Base-by-base conservation (phyloP, 2,888 invertebrate genomes). In the Teleiodes luculella region DNA sequence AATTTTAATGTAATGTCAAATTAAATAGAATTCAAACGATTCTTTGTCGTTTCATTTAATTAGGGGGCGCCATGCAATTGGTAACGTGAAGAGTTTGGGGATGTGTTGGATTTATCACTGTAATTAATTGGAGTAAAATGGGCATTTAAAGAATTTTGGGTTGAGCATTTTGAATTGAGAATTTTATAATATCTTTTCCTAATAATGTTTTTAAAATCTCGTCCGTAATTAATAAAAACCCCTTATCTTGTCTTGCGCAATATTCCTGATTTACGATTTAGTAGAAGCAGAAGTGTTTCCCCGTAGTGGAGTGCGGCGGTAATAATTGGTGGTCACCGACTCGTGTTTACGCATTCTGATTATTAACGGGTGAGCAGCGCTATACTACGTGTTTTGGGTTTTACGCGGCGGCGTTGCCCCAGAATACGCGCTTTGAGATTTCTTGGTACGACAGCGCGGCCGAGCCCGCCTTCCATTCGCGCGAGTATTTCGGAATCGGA, bases 401-500 rank as follows among this genome's bases (percentile, higher is more conserved):
- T 80, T 75, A 85, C 83, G 71, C 80, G 76, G 71, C 80, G 76
- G 76, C 83, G 78, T 76, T 80, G 83, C 80, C 84, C 83, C 86
- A 82, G 84, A 86, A 86, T 86, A 83, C 82, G 74, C 78, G 69
- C 69, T 78, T 67, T 66, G 76, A 79, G 77, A 83, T 78, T 86
- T 87, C 86, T 81, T 76, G 76, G 87, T 87, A 87, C 74, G 51
- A 51, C 39, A 41, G 16, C 41, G 31, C 11, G 7, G 41, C 11
- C 13, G 20, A 14, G 16, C 47, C 24, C 24, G 10, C 18, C 31
- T 31, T 16, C 39, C 31, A 39, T 18, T 41, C 31, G 14, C 3
- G 37, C 30, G 36, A 71, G 83, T 86, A 82, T 86, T 87, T 87
- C 83, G 85, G 86, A 85, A 86, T 87, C 87, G 86, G 87, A 87